These are phyloP conservation scores for Plagodis dolabraria DNA, from an alignment of 2,888 invertebrate species.

Conservation along the genomic window DNA sequence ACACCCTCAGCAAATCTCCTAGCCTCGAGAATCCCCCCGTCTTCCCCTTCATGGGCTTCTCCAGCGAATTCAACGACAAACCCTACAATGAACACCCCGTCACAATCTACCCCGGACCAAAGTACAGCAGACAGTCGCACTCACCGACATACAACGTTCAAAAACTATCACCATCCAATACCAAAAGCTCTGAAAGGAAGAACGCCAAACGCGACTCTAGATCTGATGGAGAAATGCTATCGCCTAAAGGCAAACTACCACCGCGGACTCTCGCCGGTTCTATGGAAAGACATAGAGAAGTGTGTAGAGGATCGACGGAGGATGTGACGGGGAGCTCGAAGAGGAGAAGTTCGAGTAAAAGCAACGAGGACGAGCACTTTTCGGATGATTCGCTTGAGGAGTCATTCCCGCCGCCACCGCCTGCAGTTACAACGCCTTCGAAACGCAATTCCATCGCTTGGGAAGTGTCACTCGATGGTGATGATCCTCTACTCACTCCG, in stretches of 20 bases:
- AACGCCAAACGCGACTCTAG: slow-evolving; percentile 66
- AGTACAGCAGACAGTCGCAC: slow-evolving; percentile 67
- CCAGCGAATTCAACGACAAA: slow-evolving; percentile 78
- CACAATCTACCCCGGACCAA: slow-evolving; percentile 87
- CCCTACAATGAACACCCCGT: slow-evolving; percentile 87
- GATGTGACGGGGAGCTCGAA: slow-evolving; percentile 69
- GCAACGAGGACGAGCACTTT: slow-evolving; percentile 86
- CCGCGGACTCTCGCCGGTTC: slow-evolving; percentile 89
- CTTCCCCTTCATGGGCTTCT: slow-evolving; percentile 81
- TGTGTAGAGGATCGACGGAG: slow-evolving; percentile 87
- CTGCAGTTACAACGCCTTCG: slow-evolving; percentile 83
- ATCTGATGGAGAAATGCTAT: slow-evolving; percentile 76
- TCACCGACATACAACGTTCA: slow-evolving; percentile 74
- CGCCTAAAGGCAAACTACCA: slow-evolving; percentile 84
- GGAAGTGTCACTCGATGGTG: slow-evolving; percentile 92
- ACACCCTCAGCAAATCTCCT: slow-evolving; percentile 69
- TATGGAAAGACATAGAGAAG: slow-evolving; percentile 92
- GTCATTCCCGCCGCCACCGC: slow-evolving; percentile 87
- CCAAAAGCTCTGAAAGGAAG: slow-evolving; percentile 67
- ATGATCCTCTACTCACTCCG: slow-evolving; percentile 88
- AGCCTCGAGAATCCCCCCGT: slow-evolving; percentile 73
- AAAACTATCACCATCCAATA: slow-evolving; percentile 74
- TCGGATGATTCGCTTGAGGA: slow-evolving; percentile 94
- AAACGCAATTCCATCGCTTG: slow-evolving; percentile 94
- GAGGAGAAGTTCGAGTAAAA: slow-evolving; percentile 64